These are phyloP conservation scores for Cettia cetti DNA, from an alignment of 2,113 vertebrate genomes.

Conservation along the genomic window DNA sequence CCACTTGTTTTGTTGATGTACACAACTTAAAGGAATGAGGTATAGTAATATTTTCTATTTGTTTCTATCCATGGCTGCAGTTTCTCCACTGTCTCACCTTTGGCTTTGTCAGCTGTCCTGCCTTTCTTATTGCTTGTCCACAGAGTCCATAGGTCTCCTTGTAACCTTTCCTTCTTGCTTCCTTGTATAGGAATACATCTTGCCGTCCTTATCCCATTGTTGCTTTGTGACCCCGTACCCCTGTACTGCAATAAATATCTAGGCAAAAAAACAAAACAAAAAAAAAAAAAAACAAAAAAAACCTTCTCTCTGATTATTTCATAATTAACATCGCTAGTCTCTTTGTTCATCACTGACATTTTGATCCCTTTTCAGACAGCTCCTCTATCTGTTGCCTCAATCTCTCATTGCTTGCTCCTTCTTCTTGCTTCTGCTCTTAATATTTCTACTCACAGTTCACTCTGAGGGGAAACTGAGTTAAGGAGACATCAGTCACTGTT, in stretches of 20 bases:
- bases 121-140: neutral
- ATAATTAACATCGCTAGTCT: neutral
- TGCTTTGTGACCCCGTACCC: neutral
- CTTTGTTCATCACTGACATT: neutral
- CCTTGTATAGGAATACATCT: neutral
- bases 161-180: neutral
- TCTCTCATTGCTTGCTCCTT: neutral
- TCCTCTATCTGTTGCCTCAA: neutral
- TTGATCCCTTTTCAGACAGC: neutral
- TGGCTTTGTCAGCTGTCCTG: neutral
- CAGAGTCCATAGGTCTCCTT: neutral
- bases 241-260: neutral
- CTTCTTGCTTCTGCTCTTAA: neutral
- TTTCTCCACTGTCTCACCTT: neutral
- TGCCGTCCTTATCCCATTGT: neutral
- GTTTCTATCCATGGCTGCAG: neutral
- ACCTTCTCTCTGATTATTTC: neutral
- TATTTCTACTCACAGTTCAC: neutral
- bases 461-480: neutral
- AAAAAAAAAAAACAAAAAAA: neutral
- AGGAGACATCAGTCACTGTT: neutral
- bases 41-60: neutral
- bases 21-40: neutral
- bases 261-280: neutral
- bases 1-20: neutral